Evolutionary conservation across 2,888 invertebrate species (phyloP).

Genomic region (Tachina lurida): DNA sequence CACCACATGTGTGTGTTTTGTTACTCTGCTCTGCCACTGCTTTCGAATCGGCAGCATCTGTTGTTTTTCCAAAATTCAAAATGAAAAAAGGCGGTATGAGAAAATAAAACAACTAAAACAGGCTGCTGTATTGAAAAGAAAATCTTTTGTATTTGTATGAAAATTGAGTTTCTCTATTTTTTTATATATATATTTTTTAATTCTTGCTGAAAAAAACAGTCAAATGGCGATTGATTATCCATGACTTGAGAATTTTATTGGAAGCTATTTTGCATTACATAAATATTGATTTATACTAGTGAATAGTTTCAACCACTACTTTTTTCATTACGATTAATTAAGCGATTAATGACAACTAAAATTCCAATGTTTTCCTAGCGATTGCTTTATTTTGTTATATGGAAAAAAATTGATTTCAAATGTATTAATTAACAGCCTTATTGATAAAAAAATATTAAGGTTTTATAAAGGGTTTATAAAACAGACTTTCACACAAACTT

Average conservation of each 20-base stretch:
- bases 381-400: too few species aligned
- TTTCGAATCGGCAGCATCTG: constrained; percentile 18
- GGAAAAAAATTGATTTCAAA: too few species aligned
- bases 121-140: constrained; percentile 54
- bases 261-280: too few species aligned
- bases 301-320: too few species aligned
- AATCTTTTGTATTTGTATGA: constrained; percentile 45
- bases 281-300: too few species aligned
- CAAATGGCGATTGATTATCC: constrained; percentile 1
- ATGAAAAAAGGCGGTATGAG: constrained; percentile 1
- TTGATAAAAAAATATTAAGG: too few species aligned
- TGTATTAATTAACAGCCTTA: too few species aligned
- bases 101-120: constrained; percentile 50
- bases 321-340: too few species aligned
- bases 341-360: too few species aligned
- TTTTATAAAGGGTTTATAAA: too few species aligned
- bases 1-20: constrained; percentile 61
- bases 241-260: not conserved
- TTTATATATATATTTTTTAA: not conserved
- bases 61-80: constrained; percentile 41
- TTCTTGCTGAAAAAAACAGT: constrained; percentile 5
- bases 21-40: constrained; percentile 3
- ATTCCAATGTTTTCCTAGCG: too few species aligned
- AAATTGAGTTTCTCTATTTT: constrained; percentile 27
- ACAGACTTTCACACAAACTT: too few species aligned